These are phyloP conservation scores for Gymnarchus niloticus DNA, from an alignment of 2,113 vertebrate species.

Conservation along the genomic window DNA sequence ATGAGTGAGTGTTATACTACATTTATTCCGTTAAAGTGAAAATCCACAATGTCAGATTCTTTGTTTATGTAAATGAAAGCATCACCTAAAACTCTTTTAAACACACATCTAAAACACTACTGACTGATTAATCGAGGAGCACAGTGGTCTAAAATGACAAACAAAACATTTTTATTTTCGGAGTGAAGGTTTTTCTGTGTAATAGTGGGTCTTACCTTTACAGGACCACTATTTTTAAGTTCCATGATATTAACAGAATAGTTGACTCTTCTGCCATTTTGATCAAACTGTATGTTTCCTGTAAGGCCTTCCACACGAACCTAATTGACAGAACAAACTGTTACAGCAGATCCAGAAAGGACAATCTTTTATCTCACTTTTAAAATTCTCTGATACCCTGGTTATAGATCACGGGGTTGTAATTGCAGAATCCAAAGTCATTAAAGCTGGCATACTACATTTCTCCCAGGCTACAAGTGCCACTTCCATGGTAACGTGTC, in stretches of 20 bases:
- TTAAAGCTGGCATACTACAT: background rate
- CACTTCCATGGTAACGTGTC: slow-evolving; percentile 20
- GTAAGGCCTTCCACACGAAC: slow-evolving; percentile 93
- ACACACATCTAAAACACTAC: background rate
- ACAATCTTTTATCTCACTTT: background rate
- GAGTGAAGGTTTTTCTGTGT: too few species aligned
- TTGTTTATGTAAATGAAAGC: background rate
- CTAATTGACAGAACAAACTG: slow-evolving; percentile 50
- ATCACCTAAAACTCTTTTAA: background rate
- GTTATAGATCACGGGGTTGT: background rate
- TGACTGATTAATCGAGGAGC: background rate
- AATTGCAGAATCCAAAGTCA: background rate
- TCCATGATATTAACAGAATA: slow-evolving; percentile 98
- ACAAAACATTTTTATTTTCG: background rate
- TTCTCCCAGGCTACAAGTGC: background rate
- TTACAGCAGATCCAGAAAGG: background rate
- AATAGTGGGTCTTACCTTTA: slow-evolving; percentile 72
- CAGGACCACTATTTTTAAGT: slow-evolving; percentile 89
- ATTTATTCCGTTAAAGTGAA: background rate
- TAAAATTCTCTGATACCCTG: background rate
- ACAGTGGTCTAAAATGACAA: background rate
- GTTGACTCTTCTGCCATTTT: slow-evolving; percentile 93
- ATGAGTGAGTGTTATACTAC: background rate
- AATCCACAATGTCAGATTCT: background rate
- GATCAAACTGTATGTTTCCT: slow-evolving; percentile 98